These are phyloP conservation scores for Thinocorus orbignyianus DNA, from an alignment of 2,113 vertebrate species.

Conservation along the genomic window DNA sequence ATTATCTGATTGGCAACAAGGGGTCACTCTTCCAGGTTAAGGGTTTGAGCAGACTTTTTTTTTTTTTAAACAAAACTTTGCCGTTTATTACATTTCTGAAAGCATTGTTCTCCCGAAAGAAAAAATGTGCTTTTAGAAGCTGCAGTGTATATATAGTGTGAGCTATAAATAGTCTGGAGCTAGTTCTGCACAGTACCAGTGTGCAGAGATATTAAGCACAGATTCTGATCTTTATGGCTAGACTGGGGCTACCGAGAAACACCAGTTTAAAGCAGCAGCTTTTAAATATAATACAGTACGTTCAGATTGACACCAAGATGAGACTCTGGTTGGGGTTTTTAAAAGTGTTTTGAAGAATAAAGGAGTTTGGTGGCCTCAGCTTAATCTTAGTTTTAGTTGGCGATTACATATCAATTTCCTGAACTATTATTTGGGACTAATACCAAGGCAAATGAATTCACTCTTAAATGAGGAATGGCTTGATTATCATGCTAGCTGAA, in stretches of 20 bases:
- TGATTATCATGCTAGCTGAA: not conserved
- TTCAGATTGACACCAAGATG: not conserved
- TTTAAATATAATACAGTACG: not conserved
- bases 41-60: not conserved
- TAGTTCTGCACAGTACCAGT: not conserved
- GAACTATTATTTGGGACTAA: not conserved
- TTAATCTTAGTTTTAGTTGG: not conserved
- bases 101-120: conserved; percentile 50
- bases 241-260: not conserved
- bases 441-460: conserved; percentile 4
- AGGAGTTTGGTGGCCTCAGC: not conserved
- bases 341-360: not conserved
- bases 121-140: conserved; percentile 42
- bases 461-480: not conserved
- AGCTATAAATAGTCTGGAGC: conserved; percentile 55
- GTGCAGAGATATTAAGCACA: not conserved
- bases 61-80: not conserved
- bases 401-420: not conserved
- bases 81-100: conserved; percentile 36
- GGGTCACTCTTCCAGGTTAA: conserved; percentile 42
- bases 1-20: conserved; percentile 69
- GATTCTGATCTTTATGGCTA: conserved; percentile 5
- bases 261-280: not conserved
- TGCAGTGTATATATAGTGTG: conserved; percentile 18
- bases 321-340: not conserved